Conservation (phyloP, 1,140 invertebrate genomes). For the Bombyx mandarina region DNA sequence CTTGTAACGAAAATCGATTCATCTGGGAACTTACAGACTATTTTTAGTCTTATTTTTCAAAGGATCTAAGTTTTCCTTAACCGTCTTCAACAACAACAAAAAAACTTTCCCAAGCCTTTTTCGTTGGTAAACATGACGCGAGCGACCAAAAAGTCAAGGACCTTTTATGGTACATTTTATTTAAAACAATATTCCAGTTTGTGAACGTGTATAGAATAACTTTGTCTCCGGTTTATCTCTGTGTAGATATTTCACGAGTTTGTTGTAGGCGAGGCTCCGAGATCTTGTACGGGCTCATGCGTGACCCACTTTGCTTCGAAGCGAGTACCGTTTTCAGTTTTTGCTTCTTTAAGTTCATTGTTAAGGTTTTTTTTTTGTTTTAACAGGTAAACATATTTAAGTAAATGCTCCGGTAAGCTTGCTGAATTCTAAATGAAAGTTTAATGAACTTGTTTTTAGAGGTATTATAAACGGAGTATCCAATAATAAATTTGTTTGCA, state of each 20-base stretch:
- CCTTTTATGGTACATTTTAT: conserved; percentile 23
- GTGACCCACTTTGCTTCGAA: conserved; percentile 1
- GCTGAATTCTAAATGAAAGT: too few relatives aligned
- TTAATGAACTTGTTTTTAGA: too few relatives aligned
- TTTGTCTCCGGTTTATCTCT: conserved; percentile 24
- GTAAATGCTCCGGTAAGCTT: too few relatives aligned
- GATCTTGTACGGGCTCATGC: conserved; percentile 2
- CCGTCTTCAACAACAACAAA: not conserved
- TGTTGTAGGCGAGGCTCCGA: conserved; percentile 18
- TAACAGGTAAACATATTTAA: too few relatives aligned
- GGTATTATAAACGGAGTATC: too few relatives aligned
- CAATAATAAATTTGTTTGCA: too few relatives aligned
- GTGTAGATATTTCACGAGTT: conserved; percentile 34
- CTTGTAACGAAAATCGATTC: too few relatives aligned
- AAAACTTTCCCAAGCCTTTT: conserved; percentile 11
- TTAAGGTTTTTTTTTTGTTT: not conserved
- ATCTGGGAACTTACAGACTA: too few relatives aligned
- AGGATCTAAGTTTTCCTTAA: too few relatives aligned
- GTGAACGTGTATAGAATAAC: conserved; percentile 33
- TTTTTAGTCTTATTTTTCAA: too few relatives aligned
- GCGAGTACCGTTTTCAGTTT: not conserved
- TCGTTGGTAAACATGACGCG: conserved; percentile 23
- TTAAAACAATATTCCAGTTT: conserved; percentile 34
- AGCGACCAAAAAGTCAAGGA: conserved; percentile 44
- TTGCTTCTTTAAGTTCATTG: not conserved